Percentiles rank a stretch among this genome's conserved stretches.
phyloP scores from a whole-genome alignment of 2,113 vertebrate genomes.

The Boulengeromyrus knoepffleri region DNA sequence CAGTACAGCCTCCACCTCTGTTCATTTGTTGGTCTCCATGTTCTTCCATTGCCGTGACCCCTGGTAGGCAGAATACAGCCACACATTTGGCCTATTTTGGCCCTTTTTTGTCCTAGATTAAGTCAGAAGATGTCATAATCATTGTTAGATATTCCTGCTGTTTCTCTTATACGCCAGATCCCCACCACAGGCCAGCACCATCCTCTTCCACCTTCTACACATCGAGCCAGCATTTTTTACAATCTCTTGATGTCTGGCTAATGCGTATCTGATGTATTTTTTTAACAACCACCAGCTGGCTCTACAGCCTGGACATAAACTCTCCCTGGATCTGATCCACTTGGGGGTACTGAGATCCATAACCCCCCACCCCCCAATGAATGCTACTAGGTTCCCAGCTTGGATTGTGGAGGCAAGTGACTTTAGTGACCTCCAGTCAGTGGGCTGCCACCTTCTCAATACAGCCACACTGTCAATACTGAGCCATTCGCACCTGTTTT shows the following conservation, averaged over 20 bases:
- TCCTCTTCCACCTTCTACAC: neutral
- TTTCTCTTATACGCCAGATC: neutral
- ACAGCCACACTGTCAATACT: conserved; percentile 8
- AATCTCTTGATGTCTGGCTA: neutral
- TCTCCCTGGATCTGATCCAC: neutral
- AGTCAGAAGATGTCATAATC: neutral
- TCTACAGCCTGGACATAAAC: neutral
- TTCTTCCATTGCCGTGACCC: neutral
- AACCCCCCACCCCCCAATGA: neutral
- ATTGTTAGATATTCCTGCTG: neutral
- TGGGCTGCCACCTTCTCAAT: neutral
- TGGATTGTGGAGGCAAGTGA: neutral
- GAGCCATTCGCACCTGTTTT: neutral
- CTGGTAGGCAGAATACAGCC: neutral
- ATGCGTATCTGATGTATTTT: neutral
- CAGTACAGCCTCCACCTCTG: neutral
- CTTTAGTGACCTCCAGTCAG: neutral
- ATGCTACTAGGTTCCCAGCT: neutral
- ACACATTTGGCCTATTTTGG: neutral
- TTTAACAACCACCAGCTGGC: neutral
- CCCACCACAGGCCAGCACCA: neutral
- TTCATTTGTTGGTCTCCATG: neutral
- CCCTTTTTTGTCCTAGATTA: neutral
- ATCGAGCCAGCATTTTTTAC: neutral
- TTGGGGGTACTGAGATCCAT: neutral